phyloP scores from a whole-genome alignment of 2,888 invertebrate species.

The Leptopterna dolabrata region DNA sequence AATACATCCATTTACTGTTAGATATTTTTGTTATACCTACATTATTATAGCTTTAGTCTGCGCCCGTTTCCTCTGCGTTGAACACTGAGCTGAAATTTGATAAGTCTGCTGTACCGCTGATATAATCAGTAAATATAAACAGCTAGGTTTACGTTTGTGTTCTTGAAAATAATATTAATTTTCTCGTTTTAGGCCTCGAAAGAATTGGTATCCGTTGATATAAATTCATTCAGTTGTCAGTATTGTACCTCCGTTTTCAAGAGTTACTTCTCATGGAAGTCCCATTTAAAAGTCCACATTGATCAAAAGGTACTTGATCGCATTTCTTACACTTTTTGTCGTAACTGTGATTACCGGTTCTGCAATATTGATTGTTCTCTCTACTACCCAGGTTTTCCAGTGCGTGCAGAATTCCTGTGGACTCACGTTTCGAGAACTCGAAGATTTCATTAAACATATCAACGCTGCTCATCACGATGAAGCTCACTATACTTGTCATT shows the following conservation, averaged over 20 bases:
- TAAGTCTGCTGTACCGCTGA: too few relatives aligned
- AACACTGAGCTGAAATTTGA: too few relatives aligned
- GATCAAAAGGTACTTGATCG: conserved; percentile 67
- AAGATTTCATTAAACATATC: conserved; percentile 74
- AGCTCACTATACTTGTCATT: conserved; percentile 73
- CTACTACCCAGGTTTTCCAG: conserved; percentile 71
- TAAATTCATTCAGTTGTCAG: conserved; percentile 69
- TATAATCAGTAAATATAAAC: too few relatives aligned
- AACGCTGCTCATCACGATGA: conserved; percentile 69
- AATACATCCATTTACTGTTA: background rate
- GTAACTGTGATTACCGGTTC: background rate
- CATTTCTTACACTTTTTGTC: background rate
- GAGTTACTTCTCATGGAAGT: conserved; percentile 69
- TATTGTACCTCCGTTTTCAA: conserved; percentile 68
- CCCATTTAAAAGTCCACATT: conserved; percentile 69
- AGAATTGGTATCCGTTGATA: conserved; percentile 63
- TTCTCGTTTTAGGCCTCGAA: conserved; percentile 4
- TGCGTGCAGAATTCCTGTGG: conserved; percentile 76
- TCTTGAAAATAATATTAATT: background rate
- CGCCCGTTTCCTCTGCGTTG: too few relatives aligned
- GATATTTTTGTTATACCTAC: too few relatives aligned
- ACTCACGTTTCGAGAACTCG: conserved; percentile 73
- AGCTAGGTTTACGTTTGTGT: too few relatives aligned
- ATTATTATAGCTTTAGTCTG: too few relatives aligned
- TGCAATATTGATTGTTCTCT: background rate